Percentiles rank a stretch among this genome's conserved stretches.
Evolutionary conservation across 2,888 invertebrate species (phyloP).

Genomic region (Trichopoda pennipes): DNA sequence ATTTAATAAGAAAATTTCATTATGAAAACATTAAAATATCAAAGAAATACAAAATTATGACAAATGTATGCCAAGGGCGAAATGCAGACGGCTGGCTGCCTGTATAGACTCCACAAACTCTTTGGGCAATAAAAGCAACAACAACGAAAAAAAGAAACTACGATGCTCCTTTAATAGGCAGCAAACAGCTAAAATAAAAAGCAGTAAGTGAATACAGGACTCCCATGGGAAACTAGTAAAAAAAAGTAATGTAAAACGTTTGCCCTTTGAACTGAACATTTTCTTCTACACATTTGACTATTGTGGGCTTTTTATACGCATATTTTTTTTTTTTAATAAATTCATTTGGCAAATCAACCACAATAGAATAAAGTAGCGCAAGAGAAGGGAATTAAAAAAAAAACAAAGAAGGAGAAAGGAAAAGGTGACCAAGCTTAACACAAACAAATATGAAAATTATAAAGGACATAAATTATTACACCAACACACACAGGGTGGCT

Average conservation of each 20-base stretch:
- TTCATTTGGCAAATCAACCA: conserved; percentile 76
- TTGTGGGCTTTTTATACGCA: conserved; percentile 25
- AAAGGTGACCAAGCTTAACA: conserved; percentile 59
- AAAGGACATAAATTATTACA: conserved; percentile 79
- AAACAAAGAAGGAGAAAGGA: conserved; percentile 30
- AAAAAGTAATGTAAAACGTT: conserved; percentile 60
- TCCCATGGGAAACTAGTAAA: conserved; percentile 61
- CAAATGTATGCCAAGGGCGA: conserved; percentile 66
- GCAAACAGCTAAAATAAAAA: conserved; percentile 52
- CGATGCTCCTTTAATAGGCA: conserved; percentile 56
- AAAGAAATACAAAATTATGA: conserved; percentile 73
- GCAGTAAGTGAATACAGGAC: conserved; percentile 62
- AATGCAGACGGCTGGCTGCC: conserved; percentile 17
- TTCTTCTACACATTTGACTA: background rate
- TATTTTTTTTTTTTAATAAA: conserved; percentile 75
- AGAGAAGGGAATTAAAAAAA: background rate
- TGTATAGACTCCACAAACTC: conserved; percentile 47
- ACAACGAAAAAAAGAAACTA: conserved; percentile 13
- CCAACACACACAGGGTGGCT: conserved; percentile 29
- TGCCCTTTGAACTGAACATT: conserved; percentile 61
- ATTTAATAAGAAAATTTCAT: conserved; percentile 76
- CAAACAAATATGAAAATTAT: conserved; percentile 71
- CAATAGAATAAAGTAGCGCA: conserved; percentile 64
- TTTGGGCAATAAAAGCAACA: conserved; percentile 36
- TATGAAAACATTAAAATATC: conserved; percentile 79